Evolutionary conservation across 2,113 vertebrate genomes (phyloP).

Genomic region (Prunella fulvescens): DNA sequence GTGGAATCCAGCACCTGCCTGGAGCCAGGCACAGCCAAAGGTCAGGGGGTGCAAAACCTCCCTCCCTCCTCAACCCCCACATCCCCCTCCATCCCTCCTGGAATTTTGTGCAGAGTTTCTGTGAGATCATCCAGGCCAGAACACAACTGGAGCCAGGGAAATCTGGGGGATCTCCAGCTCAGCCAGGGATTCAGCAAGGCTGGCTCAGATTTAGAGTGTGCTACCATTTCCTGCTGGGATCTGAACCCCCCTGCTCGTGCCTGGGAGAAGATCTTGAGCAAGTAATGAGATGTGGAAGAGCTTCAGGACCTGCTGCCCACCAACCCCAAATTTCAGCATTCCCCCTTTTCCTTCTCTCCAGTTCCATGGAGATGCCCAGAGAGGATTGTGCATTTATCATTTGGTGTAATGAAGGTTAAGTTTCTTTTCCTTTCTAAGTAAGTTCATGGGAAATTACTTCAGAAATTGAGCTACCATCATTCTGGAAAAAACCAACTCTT

Average conservation of each 20-base stretch:
- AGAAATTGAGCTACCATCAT: background rate
- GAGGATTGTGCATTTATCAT: background rate
- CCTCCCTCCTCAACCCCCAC: background rate
- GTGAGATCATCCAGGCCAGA: rapidly evolving
- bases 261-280: background rate
- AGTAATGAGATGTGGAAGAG: background rate
- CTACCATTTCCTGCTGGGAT: background rate
- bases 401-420: background rate
- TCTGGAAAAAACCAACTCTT: background rate
- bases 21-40: background rate
- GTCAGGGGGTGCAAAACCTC: too few species aligned
- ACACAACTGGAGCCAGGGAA: background rate
- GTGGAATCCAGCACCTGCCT: background rate
- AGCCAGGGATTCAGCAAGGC: background rate
- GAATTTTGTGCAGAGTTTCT: rapidly evolving
- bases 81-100: background rate
- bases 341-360: background rate
- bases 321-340: too few species aligned
- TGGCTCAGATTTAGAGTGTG: background rate
- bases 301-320: background rate
- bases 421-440: background rate
- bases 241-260: rapidly evolving
- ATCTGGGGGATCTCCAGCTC: background rate
- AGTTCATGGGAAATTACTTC: background rate
- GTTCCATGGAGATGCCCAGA: background rate